Evolutionary conservation across 2,888 invertebrate genomes (phyloP).

Genomic region (Timema cristinae): DNA sequence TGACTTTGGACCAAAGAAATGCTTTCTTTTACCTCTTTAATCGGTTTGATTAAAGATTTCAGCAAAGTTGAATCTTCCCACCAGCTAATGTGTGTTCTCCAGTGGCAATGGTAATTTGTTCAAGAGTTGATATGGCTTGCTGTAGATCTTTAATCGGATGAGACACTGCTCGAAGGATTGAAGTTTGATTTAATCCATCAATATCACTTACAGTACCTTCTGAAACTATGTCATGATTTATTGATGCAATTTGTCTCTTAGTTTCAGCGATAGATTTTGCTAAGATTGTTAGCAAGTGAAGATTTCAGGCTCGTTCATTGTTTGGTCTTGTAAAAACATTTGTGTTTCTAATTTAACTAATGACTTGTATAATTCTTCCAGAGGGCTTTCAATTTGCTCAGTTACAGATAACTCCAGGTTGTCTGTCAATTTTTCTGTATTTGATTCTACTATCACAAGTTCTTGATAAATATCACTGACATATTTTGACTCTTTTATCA

Average conservation of each 20-base stretch:
- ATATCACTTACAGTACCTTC: too few relatives aligned
- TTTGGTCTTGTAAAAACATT: slow-evolving; percentile 1
- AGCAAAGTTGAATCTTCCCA: background rate
- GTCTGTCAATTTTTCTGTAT: slow-evolving; percentile 15
- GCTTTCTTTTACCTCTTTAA: background rate
- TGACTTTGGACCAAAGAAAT: slow-evolving; percentile 36
- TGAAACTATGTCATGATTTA: slow-evolving; percentile 9
- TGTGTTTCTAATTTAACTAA: slow-evolving; percentile 23
- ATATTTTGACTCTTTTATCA: background rate
- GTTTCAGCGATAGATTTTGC: slow-evolving; percentile 39
- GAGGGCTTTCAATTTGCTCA: slow-evolving; percentile 36
- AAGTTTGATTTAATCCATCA: too few relatives aligned
- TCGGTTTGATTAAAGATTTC: background rate
- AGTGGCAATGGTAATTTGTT: too few relatives aligned
- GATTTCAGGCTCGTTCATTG: slow-evolving; percentile 35
- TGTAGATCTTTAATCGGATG: too few relatives aligned
- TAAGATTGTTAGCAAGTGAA: slow-evolving; percentile 44
- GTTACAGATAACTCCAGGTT: slow-evolving; percentile 30
- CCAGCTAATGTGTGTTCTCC: too few relatives aligned
- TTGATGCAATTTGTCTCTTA: background rate
- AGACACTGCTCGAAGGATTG: too few relatives aligned
- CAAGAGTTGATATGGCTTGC: too few relatives aligned
- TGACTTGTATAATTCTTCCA: slow-evolving; percentile 34
- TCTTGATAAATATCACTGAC: too few relatives aligned
- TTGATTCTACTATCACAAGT: slow-evolving; percentile 28